A percentile compares a stretch with the other conserved stretches of the same genome.
phyloP scores from a whole-genome alignment of 2,113 vertebrate genomes.

The Gavialis gangeticus region DNA sequence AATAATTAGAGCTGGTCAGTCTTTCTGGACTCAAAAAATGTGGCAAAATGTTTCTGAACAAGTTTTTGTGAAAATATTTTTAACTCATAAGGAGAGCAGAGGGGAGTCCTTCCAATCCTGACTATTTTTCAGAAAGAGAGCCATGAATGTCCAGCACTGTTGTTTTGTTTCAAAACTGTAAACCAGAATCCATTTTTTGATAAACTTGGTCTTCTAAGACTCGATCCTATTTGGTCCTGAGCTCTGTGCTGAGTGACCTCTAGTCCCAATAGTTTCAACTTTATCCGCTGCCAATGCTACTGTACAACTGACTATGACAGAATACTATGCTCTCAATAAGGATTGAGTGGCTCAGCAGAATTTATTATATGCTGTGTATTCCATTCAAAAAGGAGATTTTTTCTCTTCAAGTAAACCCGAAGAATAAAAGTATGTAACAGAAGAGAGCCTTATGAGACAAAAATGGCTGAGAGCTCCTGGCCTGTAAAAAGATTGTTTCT shows the following conservation, averaged over 20 bases:
- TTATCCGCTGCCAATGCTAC: neutral
- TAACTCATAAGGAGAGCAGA: neutral
- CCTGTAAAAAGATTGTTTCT: neutral
- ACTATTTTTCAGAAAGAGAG: neutral
- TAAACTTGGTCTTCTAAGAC: constrained; percentile 1
- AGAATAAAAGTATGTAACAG: neutral
- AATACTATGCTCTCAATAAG: neutral
- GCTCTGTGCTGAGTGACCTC: neutral
- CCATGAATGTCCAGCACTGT: neutral
- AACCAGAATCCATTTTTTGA: neutral
- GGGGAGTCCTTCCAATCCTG: neutral
- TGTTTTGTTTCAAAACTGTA: neutral
- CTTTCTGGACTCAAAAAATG: neutral
- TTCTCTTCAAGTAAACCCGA: neutral
- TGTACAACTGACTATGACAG: neutral
- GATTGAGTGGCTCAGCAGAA: neutral
- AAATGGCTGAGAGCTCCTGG: neutral
- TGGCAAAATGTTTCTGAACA: neutral
- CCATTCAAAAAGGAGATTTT: neutral
- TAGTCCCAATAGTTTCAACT: neutral
- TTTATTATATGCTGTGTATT: neutral
- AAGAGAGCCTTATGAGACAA: neutral
- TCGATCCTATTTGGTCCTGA: neutral
- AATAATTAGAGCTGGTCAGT: neutral
- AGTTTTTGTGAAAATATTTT: neutral